Evolutionary conservation across 1,140 invertebrate species (phyloP), one percentile per base, ranked within the genome.

Genomic region (Ips nitidus): DNA sequence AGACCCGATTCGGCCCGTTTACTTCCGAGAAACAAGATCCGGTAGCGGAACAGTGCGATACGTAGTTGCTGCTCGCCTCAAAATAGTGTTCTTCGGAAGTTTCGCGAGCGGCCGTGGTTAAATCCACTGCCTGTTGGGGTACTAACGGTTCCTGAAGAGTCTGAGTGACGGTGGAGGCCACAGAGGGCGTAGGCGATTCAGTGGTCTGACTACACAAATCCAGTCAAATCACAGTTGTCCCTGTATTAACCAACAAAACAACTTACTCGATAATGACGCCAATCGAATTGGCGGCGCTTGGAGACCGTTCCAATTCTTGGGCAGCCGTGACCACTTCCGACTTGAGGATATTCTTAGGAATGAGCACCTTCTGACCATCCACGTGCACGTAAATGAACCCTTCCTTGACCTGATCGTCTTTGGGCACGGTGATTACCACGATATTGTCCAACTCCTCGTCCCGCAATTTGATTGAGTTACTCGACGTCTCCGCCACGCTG

Each of bases 301-400:
- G 59, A 45, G 22, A 22, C 37, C 40, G 63, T 36, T 70, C 60
- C 3, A 71, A 39, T 22, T 59, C 56, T 41, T 66, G 52, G 4
- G 62, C 69, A n/a, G 61, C 63, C 43, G 56, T 47, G 2, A 70
- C 52, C 3, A 71, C 63, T 52, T 77, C 75, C 0, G 67, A 39
- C 40, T 75, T 73, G 3, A 77, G 42, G 52, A 72, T 75, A 64
- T 72, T 75, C 67, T 76, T 77, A 5, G 76, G 74, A 56, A 77
- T 63, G 0, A 73, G 62, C 0, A 75, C 70, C 63, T 73, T 74
- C 3, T 70, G 56, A 2, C 76, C 76, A 47, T 76, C 70, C 42
- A 74, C 69, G n/a, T 72, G 67, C 4, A 77, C 69, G 45, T 69
- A 75, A n/a, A 74, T 75, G 66, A 71, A 77, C 41, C 73, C 73